These are phyloP conservation scores for Plebejus anna DNA, from an alignment of 2,888 invertebrate genomes.

Conservation along the genomic window DNA sequence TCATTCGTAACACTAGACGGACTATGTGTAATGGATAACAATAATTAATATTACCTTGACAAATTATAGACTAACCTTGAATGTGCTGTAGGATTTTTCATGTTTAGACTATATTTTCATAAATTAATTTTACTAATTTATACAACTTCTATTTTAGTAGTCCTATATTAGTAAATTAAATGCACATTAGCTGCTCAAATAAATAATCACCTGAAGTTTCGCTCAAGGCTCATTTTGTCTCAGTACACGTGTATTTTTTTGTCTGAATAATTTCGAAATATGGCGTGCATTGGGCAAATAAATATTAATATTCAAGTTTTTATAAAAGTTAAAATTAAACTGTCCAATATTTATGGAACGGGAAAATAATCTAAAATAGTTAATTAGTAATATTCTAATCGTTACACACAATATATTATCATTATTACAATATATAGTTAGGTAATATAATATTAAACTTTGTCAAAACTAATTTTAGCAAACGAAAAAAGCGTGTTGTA, in stretches of 20 bases:
- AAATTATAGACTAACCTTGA: not conserved
- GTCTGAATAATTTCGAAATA: not conserved
- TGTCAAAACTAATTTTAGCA: too few species aligned
- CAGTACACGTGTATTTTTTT: not conserved
- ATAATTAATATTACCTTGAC: not conserved
- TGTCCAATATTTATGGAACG: not conserved
- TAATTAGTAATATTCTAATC: too few species aligned
- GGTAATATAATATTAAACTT: too few species aligned
- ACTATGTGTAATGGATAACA: not conserved
- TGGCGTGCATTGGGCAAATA: not conserved
- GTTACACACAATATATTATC: too few species aligned
- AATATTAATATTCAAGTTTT: not conserved
- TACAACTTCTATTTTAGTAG: not conserved
- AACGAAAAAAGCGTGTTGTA: too few species aligned
- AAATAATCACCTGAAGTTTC: not conserved
- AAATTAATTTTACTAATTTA: not conserved
- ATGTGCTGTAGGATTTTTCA: slow-evolving; percentile 1
- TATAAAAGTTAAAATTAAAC: not conserved
- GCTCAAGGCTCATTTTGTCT: not conserved
- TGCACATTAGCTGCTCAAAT: not conserved
- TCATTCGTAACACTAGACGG: not conserved
- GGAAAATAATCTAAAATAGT: not conserved
- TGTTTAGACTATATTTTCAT: slow-evolving; percentile 5
- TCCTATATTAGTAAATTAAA: not conserved
- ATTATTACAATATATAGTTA: too few species aligned